Base-by-base conservation (phyloP, 2,888 invertebrate species). In the Nysson spinosus region DNA sequence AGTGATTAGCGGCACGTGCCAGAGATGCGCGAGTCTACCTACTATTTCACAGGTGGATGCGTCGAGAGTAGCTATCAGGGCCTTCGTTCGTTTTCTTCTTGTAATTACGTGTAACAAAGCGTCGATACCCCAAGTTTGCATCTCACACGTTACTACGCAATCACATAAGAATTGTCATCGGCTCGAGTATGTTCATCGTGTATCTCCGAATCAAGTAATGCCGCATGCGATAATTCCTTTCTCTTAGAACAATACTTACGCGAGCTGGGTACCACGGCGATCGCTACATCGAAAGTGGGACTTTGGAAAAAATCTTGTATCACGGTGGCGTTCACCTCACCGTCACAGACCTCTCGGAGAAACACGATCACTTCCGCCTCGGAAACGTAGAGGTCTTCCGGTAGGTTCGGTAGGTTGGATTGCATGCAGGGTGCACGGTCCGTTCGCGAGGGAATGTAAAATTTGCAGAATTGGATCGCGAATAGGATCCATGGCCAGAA, bases 61-160 rank as follows among this genome's bases (percentile, higher is more conserved):
- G 72, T 88, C 89, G 58, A 90, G 83, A 22, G 89, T 88, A 16
- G 89, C 90, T 56, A 90, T 83, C 64, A 90, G 83, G 20, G 89
- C 88, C 57, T 83, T 84, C 14, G 86, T 84, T 52, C 85, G n/a
- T n/a, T n/a, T 83, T 42, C 85, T 77, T 62, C 84, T 82, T 5
- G 88, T 87, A 26, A 90, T 77, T 40, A 87, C 83, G 65, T 88
- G 85, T 57, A 90, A 83, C 47, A 90, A 82, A 44, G 88, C 86
- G 47, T 88, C 87, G 49, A 89, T 85, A 65, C 89, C 89, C 60
- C 85, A 83, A 17, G 86, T 86, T 56, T 83, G 83, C 12, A 80
- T 71, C 62, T 87, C 88, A 76, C 90, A 90, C 49, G 88, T 86
- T 64, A 89, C 90, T 90, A 44, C 4, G 37, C 6, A 17, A 19